A percentile compares a stretch with the other conserved stretches of the same genome.
These are phyloP conservation scores for Aramus guarauna DNA, from an alignment of 2,113 vertebrate genomes.

Conservation along the genomic window DNA sequence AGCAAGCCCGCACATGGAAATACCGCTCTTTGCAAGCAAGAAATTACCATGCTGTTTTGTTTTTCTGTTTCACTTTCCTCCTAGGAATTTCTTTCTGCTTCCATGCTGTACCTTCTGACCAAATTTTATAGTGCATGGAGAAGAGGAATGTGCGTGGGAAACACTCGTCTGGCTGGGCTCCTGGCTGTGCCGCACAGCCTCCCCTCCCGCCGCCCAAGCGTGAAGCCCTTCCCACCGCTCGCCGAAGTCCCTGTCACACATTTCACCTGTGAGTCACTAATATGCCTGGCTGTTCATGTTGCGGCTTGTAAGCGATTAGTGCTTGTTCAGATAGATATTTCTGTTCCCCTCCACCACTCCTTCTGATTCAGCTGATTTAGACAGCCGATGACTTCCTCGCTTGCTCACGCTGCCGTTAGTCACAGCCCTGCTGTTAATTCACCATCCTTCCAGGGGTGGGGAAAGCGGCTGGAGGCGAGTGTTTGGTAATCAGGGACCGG, in stretches of 20 bases:
- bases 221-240: background rate
- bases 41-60: conserved; percentile 20
- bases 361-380: conserved; percentile 53
- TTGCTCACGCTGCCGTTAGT: background rate
- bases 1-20: conserved; percentile 31
- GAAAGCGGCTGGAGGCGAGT: background rate
- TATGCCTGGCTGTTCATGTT: background rate
- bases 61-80: conserved; percentile 7
- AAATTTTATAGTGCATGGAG: background rate
- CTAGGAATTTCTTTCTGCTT: conserved; percentile 39
- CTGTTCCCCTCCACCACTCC: background rate
- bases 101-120: background rate
- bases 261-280: conserved; percentile 15
- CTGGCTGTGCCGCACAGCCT: rapidly evolving
- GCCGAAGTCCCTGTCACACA: background rate
- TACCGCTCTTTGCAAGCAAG: background rate
- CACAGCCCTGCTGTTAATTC: background rate
- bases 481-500: background rate
- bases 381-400: background rate
- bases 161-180: background rate
- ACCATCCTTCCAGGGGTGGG: background rate
- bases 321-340: background rate
- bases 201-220: background rate
- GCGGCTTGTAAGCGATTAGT: background rate
- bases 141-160: conserved; percentile 13